Base-by-base conservation (phyloP, 2,888 invertebrate genomes). In the Drosophila sordidapex region DNA sequence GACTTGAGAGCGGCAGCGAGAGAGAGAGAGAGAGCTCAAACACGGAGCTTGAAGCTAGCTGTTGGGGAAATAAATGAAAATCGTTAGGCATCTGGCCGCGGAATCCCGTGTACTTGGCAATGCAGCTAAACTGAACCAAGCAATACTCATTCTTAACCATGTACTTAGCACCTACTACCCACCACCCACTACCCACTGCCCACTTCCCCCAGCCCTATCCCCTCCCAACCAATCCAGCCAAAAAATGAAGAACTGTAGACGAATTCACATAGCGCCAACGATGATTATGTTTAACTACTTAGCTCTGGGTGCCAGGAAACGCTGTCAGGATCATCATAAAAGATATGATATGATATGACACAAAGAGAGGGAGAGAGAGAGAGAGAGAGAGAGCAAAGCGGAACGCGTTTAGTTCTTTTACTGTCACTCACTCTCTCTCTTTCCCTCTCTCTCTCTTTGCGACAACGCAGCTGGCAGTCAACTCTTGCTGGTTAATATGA, bases 31-130 rank as follows among this genome's bases (percentile, higher is more conserved):
- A n/a, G n/a, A 72, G 54, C 38, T 72, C 21, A 29, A 15, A 4
- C 4, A 46, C 5, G 43, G 43, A 15, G 27, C 6, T 57, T 33
- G 15, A 56, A 60, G 36, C 18, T 29, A 60, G 36, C 21, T 35
- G 27, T 57, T 48, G 54, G 72, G 58, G 57, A 70, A 79, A 74
- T 52, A 61, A 74, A 70, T 74, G 71, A 79, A 84, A 84, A 84
- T 84, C 80, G 43, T 89, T 91, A 90, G 92, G 90, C 93, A 92
- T 92, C 93, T 93, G 93, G 92, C 91, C 91, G 93, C 91, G 87
- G 89, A 91, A 90, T 91, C 90, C 93, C 93, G 93, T 93, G 93
- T 93, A 91, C 88, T 92, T 93, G 93, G 91, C 92, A 91, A 92
- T 91, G 92, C 84, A 87, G 86, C 87, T 83, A 48, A 67, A 49